Conservation (phyloP, 2,888 invertebrate genomes). For the Shargacucullia verbasci region DNA sequence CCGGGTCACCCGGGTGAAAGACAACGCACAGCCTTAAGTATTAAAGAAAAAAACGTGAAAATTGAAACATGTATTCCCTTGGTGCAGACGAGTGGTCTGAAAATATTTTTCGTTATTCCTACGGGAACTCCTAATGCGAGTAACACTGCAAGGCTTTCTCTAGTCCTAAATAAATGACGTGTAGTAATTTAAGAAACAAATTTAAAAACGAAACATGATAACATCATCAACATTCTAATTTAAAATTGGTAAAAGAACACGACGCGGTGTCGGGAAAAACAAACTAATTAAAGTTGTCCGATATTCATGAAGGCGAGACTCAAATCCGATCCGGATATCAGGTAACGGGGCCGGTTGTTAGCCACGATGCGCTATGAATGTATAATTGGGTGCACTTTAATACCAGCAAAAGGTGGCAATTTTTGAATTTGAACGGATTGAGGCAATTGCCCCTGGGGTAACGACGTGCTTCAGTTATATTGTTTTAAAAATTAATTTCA, state of each 20-base stretch:
- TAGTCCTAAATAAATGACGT: too few relatives aligned
- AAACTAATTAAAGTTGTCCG: slow-evolving; percentile 41
- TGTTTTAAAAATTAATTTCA: too few relatives aligned
- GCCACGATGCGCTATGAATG: slow-evolving; percentile 34
- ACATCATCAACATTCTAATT: background rate
- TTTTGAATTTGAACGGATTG: slow-evolving; percentile 20
- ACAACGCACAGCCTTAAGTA: too few relatives aligned
- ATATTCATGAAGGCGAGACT: slow-evolving; percentile 40
- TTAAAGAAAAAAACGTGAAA: too few relatives aligned
- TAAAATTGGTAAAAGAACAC: slow-evolving; percentile 6
- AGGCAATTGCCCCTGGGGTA: background rate
- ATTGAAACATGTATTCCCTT: too few relatives aligned
- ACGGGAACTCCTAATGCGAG: too few relatives aligned
- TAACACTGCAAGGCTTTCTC: too few relatives aligned
- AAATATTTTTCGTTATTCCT: too few relatives aligned
- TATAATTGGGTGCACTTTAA: slow-evolving; percentile 45
- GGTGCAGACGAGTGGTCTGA: too few relatives aligned
- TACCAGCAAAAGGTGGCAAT: slow-evolving; percentile 7
- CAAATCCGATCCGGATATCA: slow-evolving; percentile 39
- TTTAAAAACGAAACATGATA: too few relatives aligned
- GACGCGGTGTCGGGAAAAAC: slow-evolving; percentile 16
- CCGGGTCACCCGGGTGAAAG: too few relatives aligned
- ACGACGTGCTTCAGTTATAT: background rate
- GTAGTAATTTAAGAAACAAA: too few relatives aligned
- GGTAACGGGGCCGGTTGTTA: slow-evolving; percentile 24